Evolutionary conservation across 2,888 invertebrate genomes (phyloP), one percentile per base, ranked within the genome.

Genomic region (Hedychridium roseum): DNA sequence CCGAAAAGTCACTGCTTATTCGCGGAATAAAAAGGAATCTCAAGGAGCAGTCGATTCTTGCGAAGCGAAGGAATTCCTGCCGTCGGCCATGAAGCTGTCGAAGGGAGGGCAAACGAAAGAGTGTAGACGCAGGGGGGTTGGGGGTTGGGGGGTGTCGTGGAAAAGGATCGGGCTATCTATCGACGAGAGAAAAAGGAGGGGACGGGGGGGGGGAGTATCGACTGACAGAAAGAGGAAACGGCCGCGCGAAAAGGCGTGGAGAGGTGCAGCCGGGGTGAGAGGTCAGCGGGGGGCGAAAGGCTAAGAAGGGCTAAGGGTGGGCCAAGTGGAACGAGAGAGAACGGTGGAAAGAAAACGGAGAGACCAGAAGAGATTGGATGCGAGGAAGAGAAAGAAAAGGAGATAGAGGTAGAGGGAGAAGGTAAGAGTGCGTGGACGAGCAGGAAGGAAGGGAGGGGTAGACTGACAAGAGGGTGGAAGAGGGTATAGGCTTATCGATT

Each of bases 401-500:
- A 17, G 31, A 36, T 32, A 41, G 46, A 14, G 48, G 42, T 12
- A 52, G 39, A 30, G 41, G 45, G 44, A 44, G 49, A 50, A 46
- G 34, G 35, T 37, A n/a, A n/a, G n/a, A n/a, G n/a, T n/a, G n/a
- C n/a, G n/a, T n/a, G n/a, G n/a, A n/a, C n/a, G n/a, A n/a, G n/a
- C n/a, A n/a, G n/a, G n/a, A n/a, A n/a, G n/a, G n/a, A n/a, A n/a
- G n/a, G n/a, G n/a, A n/a, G n/a, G n/a, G n/a, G n/a, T n/a, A n/a
- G n/a, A n/a, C n/a, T n/a, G n/a, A n/a, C n/a, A 28, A 27, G 46
- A 48, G 9, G 6, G 26, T 6, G 26, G 9, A 23, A 9, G 9
- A 23, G 49, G 50, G 43, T 51, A 50, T 64, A 63, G 54, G 68
- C 66, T 66, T 68, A 66, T 66, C 57, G 68, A 66, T 66, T 66